phyloP scores from a whole-genome alignment of 2,113 vertebrate genomes.

The Arizona elegans region DNA sequence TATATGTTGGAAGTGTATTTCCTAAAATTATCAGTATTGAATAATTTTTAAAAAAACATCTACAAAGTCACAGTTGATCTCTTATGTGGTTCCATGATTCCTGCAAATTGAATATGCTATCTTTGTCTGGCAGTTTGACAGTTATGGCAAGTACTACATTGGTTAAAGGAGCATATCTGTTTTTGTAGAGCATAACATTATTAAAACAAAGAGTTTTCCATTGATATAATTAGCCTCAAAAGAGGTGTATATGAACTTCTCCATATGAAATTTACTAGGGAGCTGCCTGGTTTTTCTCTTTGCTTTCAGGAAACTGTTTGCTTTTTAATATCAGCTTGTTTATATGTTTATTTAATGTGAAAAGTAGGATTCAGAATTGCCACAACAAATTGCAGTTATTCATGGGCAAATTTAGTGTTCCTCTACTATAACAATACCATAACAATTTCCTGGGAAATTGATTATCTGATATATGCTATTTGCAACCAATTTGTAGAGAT shows the following conservation, averaged over 20 bases:
- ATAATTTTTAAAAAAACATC: not conserved
- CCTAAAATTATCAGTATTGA: not conserved
- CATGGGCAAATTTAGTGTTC: not conserved
- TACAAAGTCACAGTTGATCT: not conserved
- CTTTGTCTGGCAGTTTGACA: not conserved
- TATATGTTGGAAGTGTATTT: not conserved
- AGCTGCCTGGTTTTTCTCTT: not conserved
- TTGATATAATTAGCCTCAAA: not conserved
- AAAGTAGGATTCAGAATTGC: not conserved
- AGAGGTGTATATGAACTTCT: not conserved
- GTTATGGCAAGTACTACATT: not conserved
- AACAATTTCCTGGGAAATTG: not conserved
- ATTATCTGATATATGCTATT: not conserved
- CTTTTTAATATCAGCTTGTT: not conserved
- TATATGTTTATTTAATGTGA: not conserved
- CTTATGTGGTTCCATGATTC: not conserved
- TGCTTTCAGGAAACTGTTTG: not conserved
- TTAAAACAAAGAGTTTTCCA: not conserved
- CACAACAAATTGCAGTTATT: not conserved
- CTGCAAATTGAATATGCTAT: constrained; percentile 8
- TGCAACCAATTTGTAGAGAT: not conserved
- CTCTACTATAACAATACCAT: not conserved
- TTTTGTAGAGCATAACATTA: not conserved
- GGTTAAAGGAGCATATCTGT: not conserved
- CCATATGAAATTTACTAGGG: not conserved